Conservation (phyloP, 2,888 invertebrate genomes). For the Ophion obscuratus region DNA sequence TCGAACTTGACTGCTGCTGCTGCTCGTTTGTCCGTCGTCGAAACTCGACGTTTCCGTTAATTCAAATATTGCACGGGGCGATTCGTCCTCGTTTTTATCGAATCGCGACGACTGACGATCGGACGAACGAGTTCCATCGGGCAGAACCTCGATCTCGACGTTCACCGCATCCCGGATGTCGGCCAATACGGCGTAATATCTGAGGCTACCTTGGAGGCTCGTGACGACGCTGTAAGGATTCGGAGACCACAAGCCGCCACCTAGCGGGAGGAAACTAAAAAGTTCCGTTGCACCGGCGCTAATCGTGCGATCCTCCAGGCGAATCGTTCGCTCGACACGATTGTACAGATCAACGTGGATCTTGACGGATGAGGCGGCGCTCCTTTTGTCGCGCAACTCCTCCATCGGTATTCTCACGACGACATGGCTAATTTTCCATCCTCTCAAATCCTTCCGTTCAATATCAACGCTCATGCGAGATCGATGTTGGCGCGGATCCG, state of each 20-base stretch:
- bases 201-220: constrained; percentile 71
- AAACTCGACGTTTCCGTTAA: constrained; percentile 24
- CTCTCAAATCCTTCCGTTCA: constrained; percentile 87
- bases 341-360: constrained; percentile 72
- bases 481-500: constrained; percentile 83
- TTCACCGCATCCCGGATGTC: constrained; percentile 72
- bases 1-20: constrained; percentile 43
- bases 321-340: constrained; percentile 63
- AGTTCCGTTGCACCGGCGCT: background rate
- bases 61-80: constrained; percentile 50
- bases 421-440: constrained; percentile 88
- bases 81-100: background rate
- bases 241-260: constrained; percentile 65
- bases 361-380: constrained; percentile 84
- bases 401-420: constrained; percentile 88
- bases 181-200: constrained; percentile 74
- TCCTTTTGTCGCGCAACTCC: constrained; percentile 82
- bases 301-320: constrained; percentile 36
- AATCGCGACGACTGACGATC: background rate
- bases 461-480: constrained; percentile 85
- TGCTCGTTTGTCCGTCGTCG: background rate
- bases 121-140: background rate
- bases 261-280: constrained; percentile 22
- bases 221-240: constrained; percentile 59
- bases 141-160: constrained; percentile 68